Evolutionary conservation across 2,113 vertebrate genomes (phyloP).

Genomic region (Colinus virginianus): DNA sequence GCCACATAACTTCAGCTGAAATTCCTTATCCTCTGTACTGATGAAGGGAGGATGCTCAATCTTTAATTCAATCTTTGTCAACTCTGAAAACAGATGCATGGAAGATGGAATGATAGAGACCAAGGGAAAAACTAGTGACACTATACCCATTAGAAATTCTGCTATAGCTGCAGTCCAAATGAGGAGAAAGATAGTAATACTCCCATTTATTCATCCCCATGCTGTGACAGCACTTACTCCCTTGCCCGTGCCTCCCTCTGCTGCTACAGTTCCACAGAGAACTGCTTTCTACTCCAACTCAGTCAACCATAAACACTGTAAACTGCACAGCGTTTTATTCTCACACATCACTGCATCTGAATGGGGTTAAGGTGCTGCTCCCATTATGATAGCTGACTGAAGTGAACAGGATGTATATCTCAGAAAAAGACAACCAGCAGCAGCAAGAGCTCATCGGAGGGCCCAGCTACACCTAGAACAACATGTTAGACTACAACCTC

Average conservation of each 20-base stretch:
- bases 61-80: constrained; percentile 13
- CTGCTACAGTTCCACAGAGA: background rate
- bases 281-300: background rate
- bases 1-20: constrained; percentile 28
- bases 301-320: background rate
- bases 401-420: background rate
- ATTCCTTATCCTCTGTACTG: background rate
- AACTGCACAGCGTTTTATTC: background rate
- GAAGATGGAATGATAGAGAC: background rate
- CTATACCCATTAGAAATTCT: background rate
- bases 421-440: background rate
- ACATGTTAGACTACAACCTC: background rate
- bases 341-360: background rate
- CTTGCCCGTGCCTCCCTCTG: background rate
- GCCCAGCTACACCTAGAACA: background rate
- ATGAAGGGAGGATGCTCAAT: constrained; percentile 18
- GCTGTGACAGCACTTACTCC: background rate
- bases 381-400: background rate
- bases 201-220: background rate
- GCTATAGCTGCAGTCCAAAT: background rate
- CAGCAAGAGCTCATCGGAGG: background rate
- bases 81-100: background rate
- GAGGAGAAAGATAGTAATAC: background rate
- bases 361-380: background rate
- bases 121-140: background rate